Conservation (phyloP, 2,797 vertebrate genomes). For the Myripristis jacobus region DNA sequence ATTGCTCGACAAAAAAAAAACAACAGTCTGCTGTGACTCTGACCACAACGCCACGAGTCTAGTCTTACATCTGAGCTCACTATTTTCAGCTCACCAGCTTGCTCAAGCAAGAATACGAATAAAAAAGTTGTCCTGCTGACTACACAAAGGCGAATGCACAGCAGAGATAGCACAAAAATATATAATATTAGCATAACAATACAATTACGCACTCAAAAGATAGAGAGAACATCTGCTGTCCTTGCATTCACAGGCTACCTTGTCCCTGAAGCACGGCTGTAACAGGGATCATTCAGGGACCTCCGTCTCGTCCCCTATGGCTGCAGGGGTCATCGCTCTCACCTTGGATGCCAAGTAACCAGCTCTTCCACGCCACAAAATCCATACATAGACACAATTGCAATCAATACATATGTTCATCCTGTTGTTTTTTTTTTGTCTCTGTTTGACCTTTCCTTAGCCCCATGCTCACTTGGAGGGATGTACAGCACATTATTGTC, state of each 20-base stretch:
- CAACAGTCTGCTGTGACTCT: too few species aligned
- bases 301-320: conserved; percentile 92
- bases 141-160: neutral
- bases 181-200: neutral
- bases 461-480: conserved; percentile 94
- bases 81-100: too few species aligned
- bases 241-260: conserved; percentile 84
- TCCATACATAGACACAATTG: conserved; percentile 33
- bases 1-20: too few species aligned
- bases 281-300: conserved; percentile 87
- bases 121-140: neutral
- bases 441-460: conserved; percentile 75
- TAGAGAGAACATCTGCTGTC: neutral
- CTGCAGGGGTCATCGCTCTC: conserved; percentile 95
- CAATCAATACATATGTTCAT: conserved; percentile 16
- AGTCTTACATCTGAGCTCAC: too few species aligned
- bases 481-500: conserved; percentile 96
- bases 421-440: conserved; percentile 25
- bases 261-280: conserved; percentile 89
- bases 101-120: too few species aligned
- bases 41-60: too few species aligned
- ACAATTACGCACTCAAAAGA: conserved; percentile 1
- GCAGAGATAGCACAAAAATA: neutral
- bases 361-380: conserved; percentile 20
- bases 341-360: conserved; percentile 96